Evolutionary conservation across 2,888 invertebrate species (phyloP), one percentile per base, ranked within the genome.

Genomic region (Metopia argyrocephala): DNA sequence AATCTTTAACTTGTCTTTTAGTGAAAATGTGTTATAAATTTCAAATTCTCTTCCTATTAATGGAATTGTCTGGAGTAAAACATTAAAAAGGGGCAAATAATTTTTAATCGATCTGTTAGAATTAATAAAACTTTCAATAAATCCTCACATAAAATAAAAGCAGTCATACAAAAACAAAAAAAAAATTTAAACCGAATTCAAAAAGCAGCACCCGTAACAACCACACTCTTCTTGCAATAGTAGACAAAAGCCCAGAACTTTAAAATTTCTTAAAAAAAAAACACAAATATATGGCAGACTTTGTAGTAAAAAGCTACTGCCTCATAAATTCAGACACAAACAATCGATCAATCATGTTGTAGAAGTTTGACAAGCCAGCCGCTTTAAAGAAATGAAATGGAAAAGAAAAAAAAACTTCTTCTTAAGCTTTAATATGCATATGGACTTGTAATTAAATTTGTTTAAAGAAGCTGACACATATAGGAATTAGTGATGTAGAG

Each of bases 311-410:
- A 68, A 66, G 81, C 73, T 82, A 75, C 78, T 78, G 71, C 65
- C 82, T 83, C 83, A 83, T 82, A 84, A 83, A 80, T 69, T 83
- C 70, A 78, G 73, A 73, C 79, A 78, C 73, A 81, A 83, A 82
- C 83, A 83, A 84, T 84, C 83, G 83, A 84, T 84, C 84, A 84
- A 84, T 84, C 84, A 84, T 74, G 65, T 66, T 66, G 78, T 66
- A 62, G 74, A 81, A 81, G 81, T 83, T 84, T 84, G 83, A 84
- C 81, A 84, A 82, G 76, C 61, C 71, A 75, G 66, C 81, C 78
- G 81, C 70, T 81, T 75, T 73, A 70, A 38, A 54, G 25, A 66
- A 70, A 56, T 38, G 56, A n/a, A 45, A 25, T 23, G 48, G 69
- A 64, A 28, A 50, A 9, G 38, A 69, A 31, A 28, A 71, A 56